Evolutionary conservation across 2,888 invertebrate genomes (phyloP).

Genomic region (Orthonychiurus folsomi): DNA sequence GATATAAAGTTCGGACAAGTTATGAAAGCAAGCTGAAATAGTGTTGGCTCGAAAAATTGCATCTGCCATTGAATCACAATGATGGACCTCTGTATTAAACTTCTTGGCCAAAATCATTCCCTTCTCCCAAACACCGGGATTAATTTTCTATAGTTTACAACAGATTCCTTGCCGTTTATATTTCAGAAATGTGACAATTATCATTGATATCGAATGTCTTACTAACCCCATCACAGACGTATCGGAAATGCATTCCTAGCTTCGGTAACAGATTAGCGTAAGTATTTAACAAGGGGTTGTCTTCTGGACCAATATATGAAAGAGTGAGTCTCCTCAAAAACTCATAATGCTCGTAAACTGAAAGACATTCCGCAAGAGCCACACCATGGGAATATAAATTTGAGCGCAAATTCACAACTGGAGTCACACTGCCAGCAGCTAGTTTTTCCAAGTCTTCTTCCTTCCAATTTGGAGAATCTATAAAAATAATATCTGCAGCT

Average conservation of each 20-base stretch:
- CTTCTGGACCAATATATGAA: slow-evolving; percentile 25
- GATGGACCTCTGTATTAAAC: slow-evolving; percentile 25
- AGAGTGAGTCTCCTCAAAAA: slow-evolving; percentile 26
- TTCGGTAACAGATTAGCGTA: slow-evolving; percentile 30
- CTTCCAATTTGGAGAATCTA: slow-evolving; percentile 22
- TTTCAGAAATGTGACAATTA: too few species aligned
- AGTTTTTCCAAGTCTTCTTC: slow-evolving; percentile 19
- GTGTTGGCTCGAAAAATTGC: slow-evolving; percentile 27
- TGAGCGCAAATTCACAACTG: slow-evolving; percentile 25
- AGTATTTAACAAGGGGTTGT: slow-evolving; percentile 27
- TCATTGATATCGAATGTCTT: too few species aligned
- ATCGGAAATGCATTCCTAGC: slow-evolving; percentile 30
- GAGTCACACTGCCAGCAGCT: slow-evolving; percentile 24
- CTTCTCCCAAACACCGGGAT: slow-evolving; percentile 16
- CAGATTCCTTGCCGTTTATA: too few species aligned
- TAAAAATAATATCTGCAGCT: slow-evolving; percentile 22
- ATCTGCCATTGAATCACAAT: slow-evolving; percentile 23
- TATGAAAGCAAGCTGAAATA: slow-evolving; percentile 24
- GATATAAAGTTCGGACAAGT: slow-evolving; percentile 6
- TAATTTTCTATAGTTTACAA: too few species aligned
- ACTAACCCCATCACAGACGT: slow-evolving; percentile 17
- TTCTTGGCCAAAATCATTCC: slow-evolving; percentile 20
- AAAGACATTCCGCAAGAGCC: slow-evolving; percentile 30
- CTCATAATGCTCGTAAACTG: slow-evolving; percentile 30
- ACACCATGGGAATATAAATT: slow-evolving; percentile 18